These are phyloP conservation scores for Poeciliopsis turrubarensis DNA, from an alignment of 2,113 vertebrate genomes.

Conservation along the genomic window DNA sequence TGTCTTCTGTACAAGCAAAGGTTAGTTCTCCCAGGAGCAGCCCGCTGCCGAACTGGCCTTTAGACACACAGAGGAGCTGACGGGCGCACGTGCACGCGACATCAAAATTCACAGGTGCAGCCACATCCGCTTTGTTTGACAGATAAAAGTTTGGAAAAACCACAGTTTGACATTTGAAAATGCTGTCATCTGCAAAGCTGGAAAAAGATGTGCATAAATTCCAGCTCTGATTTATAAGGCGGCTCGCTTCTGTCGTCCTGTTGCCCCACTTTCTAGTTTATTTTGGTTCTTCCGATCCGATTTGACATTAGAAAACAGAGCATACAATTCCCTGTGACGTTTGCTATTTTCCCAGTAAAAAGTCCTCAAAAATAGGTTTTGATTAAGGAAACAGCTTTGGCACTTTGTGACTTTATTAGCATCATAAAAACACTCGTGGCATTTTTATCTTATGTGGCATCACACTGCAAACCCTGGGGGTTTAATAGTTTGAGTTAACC, in stretches of 20 bases:
- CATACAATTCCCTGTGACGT: not conserved
- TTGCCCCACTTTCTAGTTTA: not conserved
- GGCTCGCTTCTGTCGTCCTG: not conserved
- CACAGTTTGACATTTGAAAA: conserved; percentile 42
- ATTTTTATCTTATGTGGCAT: no score
- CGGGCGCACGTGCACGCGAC: not conserved
- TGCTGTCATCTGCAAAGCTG: conserved; percentile 15
- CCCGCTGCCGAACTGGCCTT: conserved; percentile 47
- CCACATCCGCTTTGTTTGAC: conserved; percentile 18
- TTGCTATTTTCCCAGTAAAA: not conserved
- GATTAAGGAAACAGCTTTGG: no score
- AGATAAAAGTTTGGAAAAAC: conserved; percentile 31
- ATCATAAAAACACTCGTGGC: no score
- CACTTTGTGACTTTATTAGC: no score
- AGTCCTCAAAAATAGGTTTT: no score
- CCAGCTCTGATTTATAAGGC: not conserved
- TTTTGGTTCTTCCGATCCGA: not conserved
- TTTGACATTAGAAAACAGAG: not conserved
- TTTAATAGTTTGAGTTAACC: no score
- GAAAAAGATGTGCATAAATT: conserved; percentile 9
- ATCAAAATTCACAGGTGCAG: conserved; percentile 30
- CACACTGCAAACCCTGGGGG: no score
- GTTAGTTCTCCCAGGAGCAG: conserved; percentile 54
- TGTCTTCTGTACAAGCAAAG: conserved; percentile 53
- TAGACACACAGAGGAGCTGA: conserved; percentile 8